These are phyloP conservation scores for Dryoscopus gambensis DNA, from an alignment of 2,113 vertebrate genomes.

Conservation along the genomic window DNA sequence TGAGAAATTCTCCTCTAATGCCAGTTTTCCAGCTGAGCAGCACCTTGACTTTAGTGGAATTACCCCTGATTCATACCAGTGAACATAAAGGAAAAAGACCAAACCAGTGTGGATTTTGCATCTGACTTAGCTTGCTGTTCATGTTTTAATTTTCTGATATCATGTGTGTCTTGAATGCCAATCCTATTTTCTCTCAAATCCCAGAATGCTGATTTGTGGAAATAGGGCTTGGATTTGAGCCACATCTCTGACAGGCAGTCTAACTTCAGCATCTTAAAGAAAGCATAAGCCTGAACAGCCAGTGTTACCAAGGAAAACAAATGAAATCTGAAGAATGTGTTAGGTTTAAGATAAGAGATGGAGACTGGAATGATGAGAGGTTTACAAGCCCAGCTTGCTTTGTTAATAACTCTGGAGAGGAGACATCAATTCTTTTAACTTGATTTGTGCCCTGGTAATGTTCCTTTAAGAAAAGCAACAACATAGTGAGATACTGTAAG, in stretches of 20 bases:
- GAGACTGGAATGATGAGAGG: neutral
- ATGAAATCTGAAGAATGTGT: neutral
- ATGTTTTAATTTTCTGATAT: neutral
- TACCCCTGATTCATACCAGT: neutral
- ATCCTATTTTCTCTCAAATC: conserved; percentile 18
- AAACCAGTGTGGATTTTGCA: neutral
- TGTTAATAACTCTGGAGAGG: conserved; percentile 1
- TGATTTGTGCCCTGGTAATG: neutral
- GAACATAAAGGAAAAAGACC: neutral
- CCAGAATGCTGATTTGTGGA: neutral
- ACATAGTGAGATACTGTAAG: neutral
- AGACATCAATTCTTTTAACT: neutral
- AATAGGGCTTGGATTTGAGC: neutral
- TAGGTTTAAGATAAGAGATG: neutral
- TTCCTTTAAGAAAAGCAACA: conserved; percentile 4
- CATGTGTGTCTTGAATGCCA: neutral
- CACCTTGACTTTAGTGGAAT: neutral
- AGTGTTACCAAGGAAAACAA: neutral
- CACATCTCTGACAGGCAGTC: neutral
- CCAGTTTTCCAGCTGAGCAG: conserved; percentile 1
- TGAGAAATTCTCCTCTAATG: neutral
- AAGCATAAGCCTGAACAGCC: neutral
- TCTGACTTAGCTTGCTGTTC: neutral
- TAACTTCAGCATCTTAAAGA: neutral
- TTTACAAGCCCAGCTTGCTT: neutral